Base-by-base conservation (phyloP, 2,888 invertebrate species). In the Eristalinus sepulchralis region DNA sequence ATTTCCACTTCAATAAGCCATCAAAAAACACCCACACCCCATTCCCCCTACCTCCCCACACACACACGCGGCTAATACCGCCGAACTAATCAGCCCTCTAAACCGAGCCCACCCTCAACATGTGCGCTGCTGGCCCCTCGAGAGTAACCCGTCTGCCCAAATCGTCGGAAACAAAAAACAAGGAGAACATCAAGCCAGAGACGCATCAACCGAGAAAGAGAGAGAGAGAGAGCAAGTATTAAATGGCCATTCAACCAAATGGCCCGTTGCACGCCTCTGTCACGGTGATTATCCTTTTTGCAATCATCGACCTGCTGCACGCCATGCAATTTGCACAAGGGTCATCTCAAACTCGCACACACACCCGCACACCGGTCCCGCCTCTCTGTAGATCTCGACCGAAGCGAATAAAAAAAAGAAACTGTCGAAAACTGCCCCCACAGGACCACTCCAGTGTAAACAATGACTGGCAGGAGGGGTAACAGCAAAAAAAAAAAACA, bases 211-310 rank as follows among this genome's bases (percentile, higher is more conserved):
- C 0, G 11, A 53, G 17, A 17, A 17, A 20, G 20, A 17, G 20
- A 17, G 27, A 27, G 27, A 13, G n/a, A 39, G 39, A 39, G n/a
- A 53, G 57, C 70, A 72, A 59, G 70, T 83, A 68, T 75, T 78
- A 86, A 83, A 83, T 83, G 86, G 66, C 75, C 86, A 86, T 83
- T 86, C 86, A 83, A 71, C 57, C 68, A 86, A 83, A 86, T 86
- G 86, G 78, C 33, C 78, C 82, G 57, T 75, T 86, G 86, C 83
- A 68, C 78, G 78, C 82, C 86, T 27, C 27, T 79, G 82, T 86
- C 78, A 86, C 83, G 86, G 86, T 86, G 82, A 86, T 86, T 86
- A 86, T 86, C 83, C 78, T 82, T 86, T 86, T 83, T 75, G 86
- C 86, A 86, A 86, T 86, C 86, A 86, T 83, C 82, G 83, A 77